These are phyloP conservation scores for Pecten maximus DNA, from an alignment of 2,888 invertebrate species.

Conservation along the genomic window DNA sequence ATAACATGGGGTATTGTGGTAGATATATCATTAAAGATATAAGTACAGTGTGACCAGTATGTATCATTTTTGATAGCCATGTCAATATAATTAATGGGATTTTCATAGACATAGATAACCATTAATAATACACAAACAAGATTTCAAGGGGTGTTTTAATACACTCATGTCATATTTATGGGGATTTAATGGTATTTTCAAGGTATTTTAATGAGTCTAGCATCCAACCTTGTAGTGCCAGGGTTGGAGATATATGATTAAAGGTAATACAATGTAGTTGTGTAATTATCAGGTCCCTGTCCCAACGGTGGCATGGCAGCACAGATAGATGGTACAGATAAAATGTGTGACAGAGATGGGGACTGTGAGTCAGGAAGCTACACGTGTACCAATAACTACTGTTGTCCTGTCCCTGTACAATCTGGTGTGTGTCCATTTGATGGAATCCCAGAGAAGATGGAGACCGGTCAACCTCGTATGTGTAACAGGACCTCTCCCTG, in stretches of 20 bases:
- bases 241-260: not conserved
- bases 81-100: no score
- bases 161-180: no score
- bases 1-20: no score
- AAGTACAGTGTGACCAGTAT: no score
- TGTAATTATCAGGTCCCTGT: slow-evolving; percentile 40
- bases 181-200: no score
- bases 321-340: slow-evolving; percentile 40
- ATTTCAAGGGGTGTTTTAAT: no score
- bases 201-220: no score
- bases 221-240: no score
- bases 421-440: slow-evolving; percentile 43
- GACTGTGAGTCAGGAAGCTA: slow-evolving; percentile 44
- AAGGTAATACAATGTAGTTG: not conserved
- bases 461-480: slow-evolving; percentile 37
- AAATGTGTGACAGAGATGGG: slow-evolving; percentile 36
- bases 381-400: slow-evolving; percentile 43
- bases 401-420: slow-evolving; percentile 39
- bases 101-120: no score
- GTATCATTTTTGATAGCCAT: no score
- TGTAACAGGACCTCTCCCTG: slow-evolving; percentile 45
- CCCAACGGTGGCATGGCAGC: slow-evolving; percentile 41
- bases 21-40: no score
- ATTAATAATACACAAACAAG: no score
- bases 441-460: slow-evolving; percentile 39